Base-by-base conservation (phyloP, 2,888 invertebrate genomes). In the Dryocosmus kuriphilus region DNA sequence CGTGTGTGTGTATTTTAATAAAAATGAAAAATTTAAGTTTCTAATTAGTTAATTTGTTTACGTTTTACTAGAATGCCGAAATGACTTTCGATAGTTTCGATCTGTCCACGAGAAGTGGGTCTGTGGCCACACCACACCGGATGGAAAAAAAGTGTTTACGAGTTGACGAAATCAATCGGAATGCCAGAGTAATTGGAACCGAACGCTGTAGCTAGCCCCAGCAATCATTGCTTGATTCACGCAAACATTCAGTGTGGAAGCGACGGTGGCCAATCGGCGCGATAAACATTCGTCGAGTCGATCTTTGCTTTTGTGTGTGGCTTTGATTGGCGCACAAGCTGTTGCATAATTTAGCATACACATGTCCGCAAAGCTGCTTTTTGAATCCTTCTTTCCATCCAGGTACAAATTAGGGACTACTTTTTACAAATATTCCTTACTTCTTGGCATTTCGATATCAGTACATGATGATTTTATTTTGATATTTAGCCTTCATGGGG, bases 261-360 rank as follows among this genome's bases (percentile, higher is more conserved):
- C 75, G 75, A 78, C 79, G 82, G 75, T 80, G 77, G 82, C 82
- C 82, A 80, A 81, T 83, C 80, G 80, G 78, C 79, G 79, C 75
- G 78, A 78, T 81, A 83, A 82, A 84, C 81, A 85, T 81, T 81
- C 80, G 82, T 79, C 81, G 77, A 77, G 77, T 80, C 79, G 79
- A 80, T 77, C 81, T 82, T 79, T 27, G 60, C 24, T 27, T 60
- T 60, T 7, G 14, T 80, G 82, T 8, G 75, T 77, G 79, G 81
- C 80, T 80, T 80, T 77, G 83, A 81, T 81, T 81, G 84, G 77
- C 79, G 79, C 76, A 79, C 57, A 81, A 79, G 81, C 83, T 81
- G 80, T 81, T 81, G 82, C 81, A 84, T 85, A 83, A 83, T 84
- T 84, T 80, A 78, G 2, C 16, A 7, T 0, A 24, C 24, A 57